Percentiles rank a stretch among this genome's conserved stretches.
These are phyloP conservation scores for Equus przewalskii DNA, from an alignment of 2,113 vertebrate species.

Conservation along the genomic window DNA sequence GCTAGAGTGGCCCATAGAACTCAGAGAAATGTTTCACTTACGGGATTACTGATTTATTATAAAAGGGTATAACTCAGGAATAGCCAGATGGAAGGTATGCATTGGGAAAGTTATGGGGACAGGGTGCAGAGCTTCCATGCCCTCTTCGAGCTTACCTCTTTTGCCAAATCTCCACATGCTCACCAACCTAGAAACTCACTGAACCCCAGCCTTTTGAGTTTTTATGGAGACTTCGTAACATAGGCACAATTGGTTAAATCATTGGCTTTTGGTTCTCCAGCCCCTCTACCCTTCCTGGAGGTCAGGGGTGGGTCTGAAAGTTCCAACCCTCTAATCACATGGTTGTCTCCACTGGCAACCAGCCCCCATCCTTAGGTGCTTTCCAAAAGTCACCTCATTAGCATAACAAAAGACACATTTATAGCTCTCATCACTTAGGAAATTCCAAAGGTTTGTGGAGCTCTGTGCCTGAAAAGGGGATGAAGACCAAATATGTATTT, in stretches of 20 bases:
- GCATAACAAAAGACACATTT: background rate
- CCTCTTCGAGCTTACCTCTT: background rate
- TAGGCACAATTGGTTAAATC: background rate
- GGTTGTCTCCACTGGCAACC: background rate
- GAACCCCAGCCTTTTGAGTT: no score
- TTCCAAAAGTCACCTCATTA: background rate
- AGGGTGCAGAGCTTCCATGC: background rate
- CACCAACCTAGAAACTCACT: background rate
- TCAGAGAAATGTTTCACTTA: background rate
- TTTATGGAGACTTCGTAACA: background rate
- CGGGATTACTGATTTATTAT: background rate
- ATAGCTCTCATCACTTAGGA: background rate
- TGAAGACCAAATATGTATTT: background rate
- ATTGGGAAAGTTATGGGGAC: background rate
- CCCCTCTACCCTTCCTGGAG: background rate
- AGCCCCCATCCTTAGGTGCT: background rate
- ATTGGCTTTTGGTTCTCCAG: background rate
- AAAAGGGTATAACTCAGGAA: background rate
- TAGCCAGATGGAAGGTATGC: background rate
- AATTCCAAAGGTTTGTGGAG: background rate
- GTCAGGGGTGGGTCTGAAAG: no score
- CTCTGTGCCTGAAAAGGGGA: background rate
- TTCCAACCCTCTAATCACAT: background rate
- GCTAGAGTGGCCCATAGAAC: background rate
- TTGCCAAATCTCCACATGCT: accelerated